phyloP scores from a whole-genome alignment of 2,888 invertebrate species.

The Apodemia duryi region DNA sequence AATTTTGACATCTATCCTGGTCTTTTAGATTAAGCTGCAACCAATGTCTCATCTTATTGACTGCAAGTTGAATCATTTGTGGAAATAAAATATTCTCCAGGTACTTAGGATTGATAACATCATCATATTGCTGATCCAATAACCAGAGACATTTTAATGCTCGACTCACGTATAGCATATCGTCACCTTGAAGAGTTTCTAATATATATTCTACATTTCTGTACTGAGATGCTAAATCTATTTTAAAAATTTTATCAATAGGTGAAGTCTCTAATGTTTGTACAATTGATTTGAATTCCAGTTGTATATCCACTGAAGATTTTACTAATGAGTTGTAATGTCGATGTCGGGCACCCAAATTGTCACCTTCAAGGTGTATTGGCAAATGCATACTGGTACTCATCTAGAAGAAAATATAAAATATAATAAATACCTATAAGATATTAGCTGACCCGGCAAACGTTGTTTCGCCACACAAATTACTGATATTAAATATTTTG shows the following conservation, averaged over 20 bases:
- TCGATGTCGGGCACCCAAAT: conserved; percentile 45
- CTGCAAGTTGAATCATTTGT: conserved; percentile 51
- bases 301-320: conserved; percentile 30
- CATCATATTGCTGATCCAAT: conserved; percentile 36
- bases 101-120: conserved; percentile 49
- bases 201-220: conserved; percentile 48
- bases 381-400: conserved; percentile 31
- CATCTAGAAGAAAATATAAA: conserved; percentile 39
- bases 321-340: conserved; percentile 43
- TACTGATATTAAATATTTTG: too few species aligned
- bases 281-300: conserved; percentile 30
- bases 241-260: conserved; percentile 53
- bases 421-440: background rate
- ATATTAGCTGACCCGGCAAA: too few species aligned
- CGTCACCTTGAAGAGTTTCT: conserved; percentile 47
- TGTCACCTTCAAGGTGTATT: conserved; percentile 41
- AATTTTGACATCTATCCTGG: conserved; percentile 40
- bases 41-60: conserved; percentile 50
- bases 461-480: too few species aligned
- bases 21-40: conserved; percentile 42
- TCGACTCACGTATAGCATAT: conserved; percentile 56
- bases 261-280: conserved; percentile 39
- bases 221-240: conserved; percentile 50
- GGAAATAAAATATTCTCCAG: conserved; percentile 50
- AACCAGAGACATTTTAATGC: conserved; percentile 54